Percentiles rank a stretch among this genome's conserved stretches.
These are phyloP conservation scores for Lophotis ruficrista DNA, from an alignment of 2,113 vertebrate genomes.

Conservation along the genomic window DNA sequence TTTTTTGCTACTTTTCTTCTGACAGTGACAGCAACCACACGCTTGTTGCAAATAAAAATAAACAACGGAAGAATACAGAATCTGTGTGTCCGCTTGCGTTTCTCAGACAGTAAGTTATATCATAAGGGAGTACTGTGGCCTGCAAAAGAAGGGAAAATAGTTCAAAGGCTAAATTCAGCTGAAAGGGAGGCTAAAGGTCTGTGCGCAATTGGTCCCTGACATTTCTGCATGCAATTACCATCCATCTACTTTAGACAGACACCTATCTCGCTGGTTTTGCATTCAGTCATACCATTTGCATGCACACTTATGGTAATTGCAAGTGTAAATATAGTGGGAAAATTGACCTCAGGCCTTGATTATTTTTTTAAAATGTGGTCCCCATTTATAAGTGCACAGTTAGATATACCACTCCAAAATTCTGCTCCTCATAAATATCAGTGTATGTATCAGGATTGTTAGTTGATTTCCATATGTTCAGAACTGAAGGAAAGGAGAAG, in stretches of 20 bases:
- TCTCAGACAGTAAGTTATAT: neutral
- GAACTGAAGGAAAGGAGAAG: neutral
- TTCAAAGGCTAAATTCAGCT: conserved; percentile 29
- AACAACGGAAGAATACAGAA: neutral
- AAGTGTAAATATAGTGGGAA: conserved; percentile 5
- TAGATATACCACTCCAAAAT: neutral
- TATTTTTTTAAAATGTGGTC: neutral
- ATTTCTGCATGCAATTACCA: conserved; percentile 33
- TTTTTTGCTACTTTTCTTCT: neutral
- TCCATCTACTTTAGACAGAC: neutral
- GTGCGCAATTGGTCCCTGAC: neutral
- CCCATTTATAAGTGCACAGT: neutral
- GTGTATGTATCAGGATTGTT: neutral
- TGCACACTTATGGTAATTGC: neutral
- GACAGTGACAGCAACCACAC: neutral
- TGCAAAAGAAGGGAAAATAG: neutral
- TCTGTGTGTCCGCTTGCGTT: neutral
- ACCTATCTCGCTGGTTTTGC: conserved; percentile 10
- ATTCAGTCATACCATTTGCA: neutral
- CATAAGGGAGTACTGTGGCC: neutral
- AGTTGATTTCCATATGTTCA: neutral
- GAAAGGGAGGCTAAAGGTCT: conserved; percentile 27
- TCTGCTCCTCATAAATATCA: neutral
- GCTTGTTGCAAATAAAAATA: neutral
- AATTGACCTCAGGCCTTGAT: neutral